Percentiles rank a stretch among this genome's conserved stretches.
phyloP scores from a whole-genome alignment of 2,888 invertebrate species.

The Apamea crenata region DNA sequence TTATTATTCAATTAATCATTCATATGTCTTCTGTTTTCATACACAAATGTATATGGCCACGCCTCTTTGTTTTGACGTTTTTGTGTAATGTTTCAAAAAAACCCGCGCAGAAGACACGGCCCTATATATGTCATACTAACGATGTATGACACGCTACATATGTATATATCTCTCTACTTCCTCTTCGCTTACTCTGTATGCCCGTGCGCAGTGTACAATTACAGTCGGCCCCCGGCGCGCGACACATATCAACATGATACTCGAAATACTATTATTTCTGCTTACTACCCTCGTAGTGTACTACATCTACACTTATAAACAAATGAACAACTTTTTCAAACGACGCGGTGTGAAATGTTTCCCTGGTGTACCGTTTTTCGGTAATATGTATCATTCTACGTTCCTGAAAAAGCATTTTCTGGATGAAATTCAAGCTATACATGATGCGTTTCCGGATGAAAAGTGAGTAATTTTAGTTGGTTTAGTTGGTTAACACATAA shows the following conservation, averaged over 20 bases:
- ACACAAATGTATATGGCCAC: too few relatives aligned
- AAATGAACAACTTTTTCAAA: conserved; percentile 73
- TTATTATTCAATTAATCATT: too few relatives aligned
- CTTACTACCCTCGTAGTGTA: conserved; percentile 73
- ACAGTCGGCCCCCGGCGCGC: conserved; percentile 21
- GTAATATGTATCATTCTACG: conserved; percentile 74
- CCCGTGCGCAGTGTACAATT: conserved; percentile 12
- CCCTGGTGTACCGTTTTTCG: conserved; percentile 81
- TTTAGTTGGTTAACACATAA: neutral
- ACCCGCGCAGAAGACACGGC: too few relatives aligned
- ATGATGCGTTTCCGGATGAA: conserved; percentile 81
- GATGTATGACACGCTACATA: neutral
- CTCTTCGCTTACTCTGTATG: conserved; percentile 6
- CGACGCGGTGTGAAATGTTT: conserved; percentile 76
- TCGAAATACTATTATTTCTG: conserved; percentile 78
- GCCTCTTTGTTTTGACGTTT: too few relatives aligned
- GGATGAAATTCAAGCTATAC: conserved; percentile 77
- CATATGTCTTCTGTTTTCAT: too few relatives aligned
- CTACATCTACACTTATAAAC: conserved; percentile 73
- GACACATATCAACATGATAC: conserved; percentile 74
- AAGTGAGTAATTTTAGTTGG: conserved; percentile 68
- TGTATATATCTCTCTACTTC: neutral
- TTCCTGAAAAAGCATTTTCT: conserved; percentile 73
- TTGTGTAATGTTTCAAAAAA: too few relatives aligned
- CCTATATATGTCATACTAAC: neutral